These are phyloP conservation scores for Cynaeus angustus DNA, from an alignment of 2,888 invertebrate genomes.

Conservation along the genomic window DNA sequence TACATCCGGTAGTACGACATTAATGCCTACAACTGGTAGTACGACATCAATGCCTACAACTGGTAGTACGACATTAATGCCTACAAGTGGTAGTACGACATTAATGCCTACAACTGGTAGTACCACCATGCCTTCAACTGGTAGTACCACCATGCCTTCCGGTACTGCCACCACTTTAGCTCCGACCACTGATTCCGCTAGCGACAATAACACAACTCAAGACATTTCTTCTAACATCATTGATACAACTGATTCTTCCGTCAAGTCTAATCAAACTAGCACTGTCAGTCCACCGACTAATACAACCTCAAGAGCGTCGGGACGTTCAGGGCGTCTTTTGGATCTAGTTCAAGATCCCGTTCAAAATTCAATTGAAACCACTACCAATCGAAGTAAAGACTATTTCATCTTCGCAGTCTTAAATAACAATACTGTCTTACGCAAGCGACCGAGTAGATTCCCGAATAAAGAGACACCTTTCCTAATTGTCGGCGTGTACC, in stretches of 20 bases:
- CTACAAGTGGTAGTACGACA: neutral
- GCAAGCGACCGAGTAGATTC: constrained; percentile 81
- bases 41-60: constrained; percentile 3
- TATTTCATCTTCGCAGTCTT: constrained; percentile 84
- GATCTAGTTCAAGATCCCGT: constrained; percentile 57
- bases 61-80: constrained; percentile 3
- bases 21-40: neutral
- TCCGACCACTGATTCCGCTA: constrained; percentile 10
- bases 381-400: constrained; percentile 76
- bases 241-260: constrained; percentile 38
- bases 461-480: constrained; percentile 82
- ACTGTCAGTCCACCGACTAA: constrained; percentile 43
- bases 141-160: constrained; percentile 8
- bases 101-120: constrained; percentile 1
- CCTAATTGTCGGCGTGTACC: constrained; percentile 84
- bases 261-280: constrained; percentile 49
- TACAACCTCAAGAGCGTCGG: constrained; percentile 43
- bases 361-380: constrained; percentile 58
- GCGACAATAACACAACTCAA: constrained; percentile 39
- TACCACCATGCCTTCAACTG: constrained; percentile 5
- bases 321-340: constrained; percentile 63
- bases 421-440: constrained; percentile 85
- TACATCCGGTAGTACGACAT: neutral
- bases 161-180: constrained; percentile 19
- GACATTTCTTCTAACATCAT: constrained; percentile 39